Percentiles rank a stretch among this genome's conserved stretches.
phyloP scores from a whole-genome alignment of 2,888 invertebrate species.

The Agonopterix heracliana region DNA sequence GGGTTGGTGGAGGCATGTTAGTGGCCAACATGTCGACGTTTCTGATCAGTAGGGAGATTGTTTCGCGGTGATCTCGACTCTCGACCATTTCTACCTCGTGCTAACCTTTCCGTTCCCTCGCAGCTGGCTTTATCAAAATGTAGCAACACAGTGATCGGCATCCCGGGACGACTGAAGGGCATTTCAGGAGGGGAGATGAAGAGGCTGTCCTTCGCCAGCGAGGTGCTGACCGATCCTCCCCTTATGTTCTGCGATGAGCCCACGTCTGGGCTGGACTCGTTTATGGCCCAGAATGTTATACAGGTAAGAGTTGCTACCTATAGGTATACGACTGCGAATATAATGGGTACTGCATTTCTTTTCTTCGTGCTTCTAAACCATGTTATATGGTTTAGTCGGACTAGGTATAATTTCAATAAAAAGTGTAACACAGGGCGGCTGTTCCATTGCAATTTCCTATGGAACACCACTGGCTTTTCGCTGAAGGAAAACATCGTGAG shows the following conservation, averaged over 20 bases:
- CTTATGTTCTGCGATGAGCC: constrained; percentile 98
- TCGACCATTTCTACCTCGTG: no score
- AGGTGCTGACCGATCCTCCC: constrained; percentile 95
- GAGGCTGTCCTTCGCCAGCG: constrained; percentile 96
- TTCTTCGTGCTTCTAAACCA: no score
- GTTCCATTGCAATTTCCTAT: no score
- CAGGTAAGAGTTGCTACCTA: constrained; percentile 75
- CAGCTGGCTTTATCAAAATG: constrained; percentile 92
- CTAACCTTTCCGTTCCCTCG: not conserved
- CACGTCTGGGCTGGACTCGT: constrained; percentile 96
- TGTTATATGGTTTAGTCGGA: constrained; percentile 11
- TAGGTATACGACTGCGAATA: no score
- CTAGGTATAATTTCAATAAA: constrained; percentile 4
- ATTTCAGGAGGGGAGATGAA: constrained; percentile 98
- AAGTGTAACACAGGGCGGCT: no score
- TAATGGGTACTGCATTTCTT: no score
- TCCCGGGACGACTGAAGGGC: constrained; percentile 90
- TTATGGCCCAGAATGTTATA: constrained; percentile 96
- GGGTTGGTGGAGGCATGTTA: no score
- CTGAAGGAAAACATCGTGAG: no score
- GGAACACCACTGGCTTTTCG: no score
- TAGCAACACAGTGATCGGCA: constrained; percentile 92
- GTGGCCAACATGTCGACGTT: no score
- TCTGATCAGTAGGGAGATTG: no score
- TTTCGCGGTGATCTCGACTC: no score